Base-by-base conservation (phyloP, 1,140 invertebrate species). In the Pseudachorutes palmiensis region DNA sequence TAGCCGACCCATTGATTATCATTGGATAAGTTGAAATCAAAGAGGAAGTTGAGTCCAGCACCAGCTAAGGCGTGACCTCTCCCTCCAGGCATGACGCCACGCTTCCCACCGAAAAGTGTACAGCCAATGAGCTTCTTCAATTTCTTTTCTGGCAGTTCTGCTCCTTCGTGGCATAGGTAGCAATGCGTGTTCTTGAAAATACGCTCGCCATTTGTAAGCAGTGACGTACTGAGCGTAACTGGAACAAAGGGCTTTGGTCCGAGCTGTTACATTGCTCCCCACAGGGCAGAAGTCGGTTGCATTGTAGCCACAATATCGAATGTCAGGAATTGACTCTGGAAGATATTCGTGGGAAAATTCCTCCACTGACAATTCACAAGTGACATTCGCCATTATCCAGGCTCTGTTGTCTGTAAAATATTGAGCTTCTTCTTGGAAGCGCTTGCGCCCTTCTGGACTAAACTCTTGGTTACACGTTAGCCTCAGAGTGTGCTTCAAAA, bases 131-230 rank as follows among this genome's bases (percentile, higher is more conserved):
- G 24, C 51, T 67, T 70, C 24, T 41, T 26, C 51, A 69, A 36
- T 60, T 30, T 16, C 12, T 26, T 24, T 57, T 31, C 57, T 30
- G 30, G 24, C 36, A 19, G 48, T 9, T 45, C n/a, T n/a, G n/a
- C 22, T n/a, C 33, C n/a, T 0, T 36, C 51, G 49, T 78, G 75
- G 64, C 79, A 80, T 14, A 70, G 57, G 36, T 76, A 78, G 71
- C 79, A 80, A 65, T 80, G 75, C 19, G 74, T 74, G 67, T 80
- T 80, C 64, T 77, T 80, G 67, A 74, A 80, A 14, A n/a, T n/a
- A 73, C 59, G 1, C 22, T 30, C 3, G 24, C 2, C 2, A 1
- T 33, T 22, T 5, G 19, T 33, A 2, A 1, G 29, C 22, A 2
- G 9, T 1, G 0, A 67, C 33, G 24, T 51, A 45, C 32, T 70